Evolutionary conservation across 2,888 invertebrate species (phyloP), one percentile per base, ranked within the genome.

Genomic region (Drosophila ochracea): DNA sequence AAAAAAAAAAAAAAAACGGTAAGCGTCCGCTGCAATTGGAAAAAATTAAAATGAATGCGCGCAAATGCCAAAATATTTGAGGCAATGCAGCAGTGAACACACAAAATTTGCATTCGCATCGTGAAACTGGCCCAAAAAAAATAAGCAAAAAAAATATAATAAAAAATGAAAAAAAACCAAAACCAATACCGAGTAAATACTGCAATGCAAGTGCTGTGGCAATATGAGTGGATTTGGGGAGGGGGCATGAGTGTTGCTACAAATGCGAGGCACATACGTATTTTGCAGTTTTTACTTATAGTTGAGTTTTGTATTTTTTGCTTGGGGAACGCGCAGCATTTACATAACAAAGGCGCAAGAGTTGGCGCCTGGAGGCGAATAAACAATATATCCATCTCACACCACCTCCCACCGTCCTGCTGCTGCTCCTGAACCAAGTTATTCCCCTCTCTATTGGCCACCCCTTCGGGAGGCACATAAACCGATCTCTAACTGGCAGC

Each of bases 41-140:
- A 72, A 73, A 74, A 82, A 82, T 77, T 80, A 71, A 90, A 89
- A 88, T 90, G 83, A 90, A 90, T 90, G 90, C 90, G 90, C 87
- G 89, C 84, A 87, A 84, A 87, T 87, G 87, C 87, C 87, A 87
- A 87, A 87, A 87, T 87, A 87, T 87, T 87, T 89, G 76, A 75
- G 78, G 73, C 86, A 78, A 68, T 39, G 58, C 41, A 41, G 68
- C 76, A 68, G 66, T 68, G 33, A 69, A 52, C 39, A 58, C 35
- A 58, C 35, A 41, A 72, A 80, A 74, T 81, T 82, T 82, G 80
- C 79, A 79, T 78, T 80, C 83, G 72, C 78, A 78, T 69, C 83
- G 80, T 76, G 70, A 78, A 78, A 78, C 81, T 81, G 73, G 78
- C 81, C 78, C 81, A 81, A 78, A 59, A 73, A 78, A 57, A 49